Evolutionary conservation across 2,797 vertebrate genomes (phyloP).

Genomic region (Pelochelys cantorii): DNA sequence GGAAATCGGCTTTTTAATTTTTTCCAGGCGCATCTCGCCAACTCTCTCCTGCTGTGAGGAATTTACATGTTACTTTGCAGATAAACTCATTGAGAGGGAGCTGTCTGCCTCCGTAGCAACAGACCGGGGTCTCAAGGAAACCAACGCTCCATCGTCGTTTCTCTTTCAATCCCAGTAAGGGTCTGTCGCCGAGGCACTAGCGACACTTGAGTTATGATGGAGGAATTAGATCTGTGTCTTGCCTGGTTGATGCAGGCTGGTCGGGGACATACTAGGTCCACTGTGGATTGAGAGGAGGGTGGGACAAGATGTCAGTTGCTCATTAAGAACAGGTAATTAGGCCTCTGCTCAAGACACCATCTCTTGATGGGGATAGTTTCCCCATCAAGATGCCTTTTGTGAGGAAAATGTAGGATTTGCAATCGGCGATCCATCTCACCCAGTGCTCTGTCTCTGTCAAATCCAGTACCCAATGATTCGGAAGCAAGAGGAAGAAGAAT

Average conservation of each 20-base stretch:
- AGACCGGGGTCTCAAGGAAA: not conserved
- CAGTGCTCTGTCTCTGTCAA: not conserved
- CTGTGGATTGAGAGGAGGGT: not conserved
- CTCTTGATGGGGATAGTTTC: not conserved
- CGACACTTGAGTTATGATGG: not conserved
- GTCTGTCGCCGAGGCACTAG: conserved; percentile 33
- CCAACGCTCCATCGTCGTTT: conserved; percentile 12
- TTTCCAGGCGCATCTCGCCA: conserved; percentile 39
- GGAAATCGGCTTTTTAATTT: conserved; percentile 59
- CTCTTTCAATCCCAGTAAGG: conserved; percentile 40
- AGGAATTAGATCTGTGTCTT: conserved; percentile 1
- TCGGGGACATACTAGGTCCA: not conserved
- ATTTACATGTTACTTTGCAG: conserved; percentile 76
- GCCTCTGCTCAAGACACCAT: fast-evolving
- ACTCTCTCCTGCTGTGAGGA: conserved; percentile 71
- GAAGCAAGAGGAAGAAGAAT: no score
- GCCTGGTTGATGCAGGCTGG: not conserved
- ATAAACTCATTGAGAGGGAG: conserved; percentile 63
- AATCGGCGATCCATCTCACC: not conserved
- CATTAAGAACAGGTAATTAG: not conserved
- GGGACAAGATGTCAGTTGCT: not conserved
- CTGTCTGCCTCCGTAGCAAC: conserved; percentile 69
- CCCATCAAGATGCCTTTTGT: not conserved
- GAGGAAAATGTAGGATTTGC: not conserved
- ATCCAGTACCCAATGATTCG: not conserved